Percentiles rank a stretch among this genome's conserved stretches.
These are phyloP conservation scores for Rhamnusium bicolor DNA, from an alignment of 2,888 invertebrate genomes.

Conservation along the genomic window DNA sequence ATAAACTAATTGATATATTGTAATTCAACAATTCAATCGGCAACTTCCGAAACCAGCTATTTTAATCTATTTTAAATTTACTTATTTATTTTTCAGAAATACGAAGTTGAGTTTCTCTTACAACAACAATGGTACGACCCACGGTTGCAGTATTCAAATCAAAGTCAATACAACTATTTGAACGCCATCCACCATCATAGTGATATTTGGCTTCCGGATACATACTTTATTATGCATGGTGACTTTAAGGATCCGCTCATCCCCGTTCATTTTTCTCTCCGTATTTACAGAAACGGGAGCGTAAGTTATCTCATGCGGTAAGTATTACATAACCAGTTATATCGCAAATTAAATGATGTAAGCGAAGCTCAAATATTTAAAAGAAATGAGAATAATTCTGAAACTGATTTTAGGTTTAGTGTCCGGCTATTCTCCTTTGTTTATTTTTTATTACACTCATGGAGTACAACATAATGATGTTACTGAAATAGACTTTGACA, in stretches of 20 bases:
- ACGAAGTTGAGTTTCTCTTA: slow-evolving; percentile 94
- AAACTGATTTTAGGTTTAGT: too few relatives aligned
- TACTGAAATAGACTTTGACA: too few relatives aligned
- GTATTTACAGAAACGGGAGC: slow-evolving; percentile 94
- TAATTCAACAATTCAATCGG: too few relatives aligned
- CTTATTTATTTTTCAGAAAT: slow-evolving; percentile 80
- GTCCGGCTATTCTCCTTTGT: too few relatives aligned
- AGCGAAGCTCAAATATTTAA: neutral
- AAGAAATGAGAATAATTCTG: too few relatives aligned
- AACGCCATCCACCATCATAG: slow-evolving; percentile 95
- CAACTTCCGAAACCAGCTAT: too few relatives aligned
- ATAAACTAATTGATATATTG: too few relatives aligned
- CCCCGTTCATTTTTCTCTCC: slow-evolving; percentile 93
- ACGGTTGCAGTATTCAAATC: slow-evolving; percentile 89
- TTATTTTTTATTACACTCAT: too few relatives aligned
- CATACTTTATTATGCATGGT: slow-evolving; percentile 97
- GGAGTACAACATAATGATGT: too few relatives aligned
- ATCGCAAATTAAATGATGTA: neutral
- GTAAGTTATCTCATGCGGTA: slow-evolving; percentile 95
- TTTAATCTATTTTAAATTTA: neutral
- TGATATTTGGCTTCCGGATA: slow-evolving; percentile 94
- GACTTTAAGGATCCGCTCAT: slow-evolving; percentile 96
- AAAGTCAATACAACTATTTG: slow-evolving; percentile 88
- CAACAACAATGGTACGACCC: slow-evolving; percentile 96
- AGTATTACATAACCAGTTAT: slow-evolving; percentile 39